Base-by-base conservation (phyloP, 2,888 invertebrate species). In the Diabrotica balteata region DNA sequence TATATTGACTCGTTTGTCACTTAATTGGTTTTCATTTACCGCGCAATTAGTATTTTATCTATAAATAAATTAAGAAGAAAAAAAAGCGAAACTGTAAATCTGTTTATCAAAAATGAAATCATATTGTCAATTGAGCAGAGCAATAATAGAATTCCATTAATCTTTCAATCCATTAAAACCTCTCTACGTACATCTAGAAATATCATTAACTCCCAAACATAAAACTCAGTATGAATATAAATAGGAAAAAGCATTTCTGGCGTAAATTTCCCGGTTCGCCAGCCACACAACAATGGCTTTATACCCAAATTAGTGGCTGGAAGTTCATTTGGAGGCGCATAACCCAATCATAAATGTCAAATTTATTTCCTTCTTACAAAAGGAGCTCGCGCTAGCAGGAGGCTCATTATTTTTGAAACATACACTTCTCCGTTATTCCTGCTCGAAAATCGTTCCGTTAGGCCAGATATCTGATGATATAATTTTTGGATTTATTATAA, bases 321-420 rank as follows among this genome's bases (percentile, higher is more conserved):
- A 50, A 55, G 64, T 64, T 59, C 55, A 59, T 64, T 64, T 58
- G 52, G 51, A 52, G 64, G 64, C 58, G 58, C 57, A 53, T 51
- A 64, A 59, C 52, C 64, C 58, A 64, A 64, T 64, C 51, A 64
- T 64, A 64, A 64, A 64, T 64, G 64, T 64, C 64, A 64, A 64
- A 64, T 64, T 64, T 64, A 64, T 64, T 64, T 64, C 42, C 58
- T 46, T 8, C 64, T 46, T 52, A 64, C 64, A 64, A 64, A 58
- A 64, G 64, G 59, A 58, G 43, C 17, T 64, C 58, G 64, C 64
- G 64, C 17, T 32, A 63, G 50, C 52, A 61, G 61, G 55, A 65
- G 49, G 68, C 65, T 68, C 60, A 65, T 68, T 64, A 68, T 68
- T 68, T 65, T 59, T 43, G 58, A 58, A 68, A 65, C 61, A 64